Evolutionary conservation across 2,113 vertebrate genomes (phyloP).

Genomic region (Bubalus kerabau): DNA sequence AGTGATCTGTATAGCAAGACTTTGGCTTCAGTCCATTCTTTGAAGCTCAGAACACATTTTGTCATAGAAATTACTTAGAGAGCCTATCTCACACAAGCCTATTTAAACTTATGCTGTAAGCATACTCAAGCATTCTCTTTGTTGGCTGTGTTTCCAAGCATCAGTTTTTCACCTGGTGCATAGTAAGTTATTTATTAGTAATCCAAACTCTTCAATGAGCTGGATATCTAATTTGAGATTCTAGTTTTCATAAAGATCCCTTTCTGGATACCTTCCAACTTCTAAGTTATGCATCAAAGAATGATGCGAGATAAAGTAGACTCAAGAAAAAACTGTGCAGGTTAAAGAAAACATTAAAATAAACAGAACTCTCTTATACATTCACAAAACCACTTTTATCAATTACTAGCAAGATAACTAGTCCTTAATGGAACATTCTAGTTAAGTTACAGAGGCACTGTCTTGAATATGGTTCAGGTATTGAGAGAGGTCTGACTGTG

Average conservation of each 20-base stretch:
- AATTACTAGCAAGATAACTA: neutral
- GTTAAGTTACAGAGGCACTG: neutral
- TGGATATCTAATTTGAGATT: neutral
- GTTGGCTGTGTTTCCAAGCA: neutral
- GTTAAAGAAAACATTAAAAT: conserved; percentile 8
- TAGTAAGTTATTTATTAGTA: neutral
- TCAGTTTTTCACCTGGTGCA: neutral
- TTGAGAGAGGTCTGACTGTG: neutral
- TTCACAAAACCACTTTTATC: neutral
- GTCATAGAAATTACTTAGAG: neutral
- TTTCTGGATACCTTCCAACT: neutral
- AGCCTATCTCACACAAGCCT: neutral
- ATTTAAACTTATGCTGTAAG: neutral
- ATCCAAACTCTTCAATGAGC: neutral
- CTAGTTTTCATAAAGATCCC: neutral
- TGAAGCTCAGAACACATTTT: neutral
- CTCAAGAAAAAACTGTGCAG: neutral
- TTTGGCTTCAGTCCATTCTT: neutral
- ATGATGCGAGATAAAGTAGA: neutral
- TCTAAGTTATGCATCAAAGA: conserved; percentile 15
- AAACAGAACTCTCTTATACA: neutral
- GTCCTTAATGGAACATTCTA: neutral
- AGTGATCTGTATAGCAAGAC: neutral
- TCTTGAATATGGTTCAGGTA: neutral
- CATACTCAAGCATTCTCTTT: neutral